Evolutionary conservation across 2,888 invertebrate genomes (phyloP).

Genomic region (Pherbina coryleti): DNA sequence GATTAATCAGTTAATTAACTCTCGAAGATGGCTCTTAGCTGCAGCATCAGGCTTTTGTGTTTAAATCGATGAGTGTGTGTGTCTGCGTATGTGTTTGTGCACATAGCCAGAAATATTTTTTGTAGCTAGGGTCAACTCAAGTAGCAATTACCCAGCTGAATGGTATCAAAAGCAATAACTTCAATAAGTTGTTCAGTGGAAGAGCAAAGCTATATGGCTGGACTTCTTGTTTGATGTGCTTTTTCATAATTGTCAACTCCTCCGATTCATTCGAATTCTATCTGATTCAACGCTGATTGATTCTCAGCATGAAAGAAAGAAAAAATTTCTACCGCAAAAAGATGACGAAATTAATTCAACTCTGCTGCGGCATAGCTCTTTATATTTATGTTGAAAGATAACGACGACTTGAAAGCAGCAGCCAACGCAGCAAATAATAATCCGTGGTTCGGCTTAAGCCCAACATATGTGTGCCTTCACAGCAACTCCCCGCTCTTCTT

Average conservation of each 20-base stretch:
- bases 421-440: conserved; percentile 17
- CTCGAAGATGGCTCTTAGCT: conserved; percentile 3
- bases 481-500: not conserved
- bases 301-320: not conserved
- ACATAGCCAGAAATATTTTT: not conserved
- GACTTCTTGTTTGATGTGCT: not conserved
- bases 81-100: not conserved
- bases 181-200: not conserved
- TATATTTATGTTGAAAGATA: not conserved
- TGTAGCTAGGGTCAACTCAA: not conserved
- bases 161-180: not conserved
- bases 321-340: not conserved
- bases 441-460: not conserved
- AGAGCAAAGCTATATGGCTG: not conserved
- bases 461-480: conserved; percentile 2
- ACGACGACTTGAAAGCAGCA: not conserved
- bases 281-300: conserved; percentile 3
- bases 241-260: not conserved
- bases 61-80: not conserved
- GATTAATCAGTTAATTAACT: conserved; percentile 32
- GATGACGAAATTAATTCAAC: conserved; percentile 16
- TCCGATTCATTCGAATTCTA: not conserved
- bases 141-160: conserved; percentile 12
- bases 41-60: not conserved
- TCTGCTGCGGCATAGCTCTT: not conserved